Conservation (phyloP, 1,140 invertebrate genomes). For the Battus philenor region DNA sequence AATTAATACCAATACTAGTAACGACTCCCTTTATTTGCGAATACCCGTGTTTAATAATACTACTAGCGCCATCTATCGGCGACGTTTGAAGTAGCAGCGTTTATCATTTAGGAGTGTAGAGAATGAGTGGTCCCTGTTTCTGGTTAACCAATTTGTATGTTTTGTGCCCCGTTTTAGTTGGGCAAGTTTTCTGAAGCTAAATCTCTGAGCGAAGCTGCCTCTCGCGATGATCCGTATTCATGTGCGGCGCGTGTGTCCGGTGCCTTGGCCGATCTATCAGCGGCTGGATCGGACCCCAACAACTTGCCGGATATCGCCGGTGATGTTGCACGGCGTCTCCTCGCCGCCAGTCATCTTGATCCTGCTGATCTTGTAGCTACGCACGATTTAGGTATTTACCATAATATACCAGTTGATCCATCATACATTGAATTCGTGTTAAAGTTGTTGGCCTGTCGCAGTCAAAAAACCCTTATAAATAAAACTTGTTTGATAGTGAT, state of each 20-base stretch:
- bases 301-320: conserved; percentile 20
- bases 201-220: conserved; percentile 43
- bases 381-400: conserved; percentile 49
- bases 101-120: too few species aligned
- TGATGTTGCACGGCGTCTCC: conserved; percentile 29
- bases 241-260: conserved; percentile 44
- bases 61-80: too few species aligned
- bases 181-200: conserved; percentile 54
- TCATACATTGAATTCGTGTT: too few species aligned
- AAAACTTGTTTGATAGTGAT: too few species aligned
- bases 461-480: too few species aligned
- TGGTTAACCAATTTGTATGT: too few species aligned
- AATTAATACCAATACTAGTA: too few species aligned
- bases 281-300: background rate
- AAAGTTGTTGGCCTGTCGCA: too few species aligned
- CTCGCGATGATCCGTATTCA: conserved; percentile 58
- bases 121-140: too few species aligned
- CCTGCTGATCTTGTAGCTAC: conserved; percentile 57
- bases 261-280: conserved; percentile 18
- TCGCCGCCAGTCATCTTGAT: conserved; percentile 55
- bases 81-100: too few species aligned
- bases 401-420: background rate
- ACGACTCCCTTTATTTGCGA: too few species aligned
- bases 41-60: too few species aligned
- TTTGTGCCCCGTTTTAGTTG: conserved; percentile 37